Base-by-base conservation (phyloP, 2,113 vertebrate genomes). In the Apodemus speciosus region DNA sequence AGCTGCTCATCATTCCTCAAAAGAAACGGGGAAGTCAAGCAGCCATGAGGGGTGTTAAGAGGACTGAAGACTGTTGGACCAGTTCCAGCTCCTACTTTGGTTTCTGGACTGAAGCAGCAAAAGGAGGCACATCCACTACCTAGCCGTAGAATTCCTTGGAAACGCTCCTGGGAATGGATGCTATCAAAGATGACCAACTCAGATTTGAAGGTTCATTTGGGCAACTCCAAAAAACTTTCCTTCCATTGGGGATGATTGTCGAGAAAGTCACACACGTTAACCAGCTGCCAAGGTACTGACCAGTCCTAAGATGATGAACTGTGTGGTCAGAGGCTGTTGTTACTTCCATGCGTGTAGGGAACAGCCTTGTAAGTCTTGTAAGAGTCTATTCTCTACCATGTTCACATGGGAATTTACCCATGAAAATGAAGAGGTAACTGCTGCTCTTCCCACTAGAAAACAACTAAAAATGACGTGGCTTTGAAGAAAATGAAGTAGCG, bases 221-320 rank as follows among this genome's bases (percentile, higher is more conserved):
- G 71, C 75, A 91, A 88, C 27, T n/a, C 69, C 66, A 79, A 51
- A 92, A 95, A 80, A 56, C 73, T 96, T 86, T 95, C 73, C 96
- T 86, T 95, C 77, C 69, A 20, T 16, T 89, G 89, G 69, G 91
- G 88, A 51, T 60, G 96, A 96, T 89, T 96, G 94, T 97, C 75
- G 53, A 88, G 35, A 92, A 93, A 43, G 81, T 86, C 86, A 64
- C 27, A 11, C 60, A 11, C 40, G 21, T 88, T 87, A 75, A 80
- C 69, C 46, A 58, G 46, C 53, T 87, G 88, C 88, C 80, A 25
- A 49, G 73, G 40, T 13, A 40, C 66, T 49, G 38, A 76, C 38
- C 75, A 92, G 40, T 87, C 93, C 51, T 21, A 76, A 60, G 80
- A 69, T 38, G 72, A 53, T 21, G 60, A 81, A 49, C 80, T 43